Percentiles rank a stretch among this genome's conserved stretches.
These are phyloP conservation scores for Diabrotica virgifera DNA, from an alignment of 1,140 invertebrate species.

Conservation along the genomic window DNA sequence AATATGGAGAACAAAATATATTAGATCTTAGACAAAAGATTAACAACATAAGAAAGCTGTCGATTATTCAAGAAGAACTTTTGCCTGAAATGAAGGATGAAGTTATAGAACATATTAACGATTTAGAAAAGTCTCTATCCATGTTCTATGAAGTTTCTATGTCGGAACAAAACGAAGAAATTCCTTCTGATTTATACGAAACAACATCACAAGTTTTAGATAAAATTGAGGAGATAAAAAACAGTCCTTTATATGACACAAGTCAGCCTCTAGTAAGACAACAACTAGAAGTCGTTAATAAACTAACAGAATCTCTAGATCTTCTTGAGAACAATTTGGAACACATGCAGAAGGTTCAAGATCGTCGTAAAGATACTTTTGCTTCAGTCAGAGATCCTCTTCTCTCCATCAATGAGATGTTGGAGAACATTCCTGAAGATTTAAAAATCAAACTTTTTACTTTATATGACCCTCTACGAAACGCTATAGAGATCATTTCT, in stretches of 20 bases:
- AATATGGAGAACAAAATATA: constrained; percentile 26
- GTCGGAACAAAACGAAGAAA: constrained; percentile 35
- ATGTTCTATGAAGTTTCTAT: constrained; percentile 35
- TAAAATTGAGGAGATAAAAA: constrained; percentile 39
- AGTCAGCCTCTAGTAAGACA: constrained; percentile 28
- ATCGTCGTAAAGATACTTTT: constrained; percentile 33
- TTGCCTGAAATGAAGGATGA: constrained; percentile 20
- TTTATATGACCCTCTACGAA: constrained; percentile 32
- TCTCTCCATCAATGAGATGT: constrained; percentile 30
- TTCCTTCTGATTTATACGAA: constrained; percentile 33
- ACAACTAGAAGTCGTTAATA: constrained; percentile 33
- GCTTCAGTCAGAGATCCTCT: constrained; percentile 28
- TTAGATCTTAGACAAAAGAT: constrained; percentile 40
- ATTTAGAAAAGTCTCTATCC: constrained; percentile 38
- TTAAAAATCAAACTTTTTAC: constrained; percentile 29
- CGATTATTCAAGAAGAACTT: constrained; percentile 33
- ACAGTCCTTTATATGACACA: constrained; percentile 26
- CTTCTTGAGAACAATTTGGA: constrained; percentile 32
- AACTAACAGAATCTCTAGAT: constrained; percentile 31
- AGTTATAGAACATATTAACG: constrained; percentile 34
- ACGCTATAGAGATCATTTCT: constrained; percentile 41
- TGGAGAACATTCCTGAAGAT: constrained; percentile 28
- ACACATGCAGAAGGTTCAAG: constrained; percentile 31
- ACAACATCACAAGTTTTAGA: constrained; percentile 39
- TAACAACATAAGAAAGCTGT: constrained; percentile 34